Base-by-base conservation (phyloP, 1,140 invertebrate species). In the Drosophila yakuba region DNA sequence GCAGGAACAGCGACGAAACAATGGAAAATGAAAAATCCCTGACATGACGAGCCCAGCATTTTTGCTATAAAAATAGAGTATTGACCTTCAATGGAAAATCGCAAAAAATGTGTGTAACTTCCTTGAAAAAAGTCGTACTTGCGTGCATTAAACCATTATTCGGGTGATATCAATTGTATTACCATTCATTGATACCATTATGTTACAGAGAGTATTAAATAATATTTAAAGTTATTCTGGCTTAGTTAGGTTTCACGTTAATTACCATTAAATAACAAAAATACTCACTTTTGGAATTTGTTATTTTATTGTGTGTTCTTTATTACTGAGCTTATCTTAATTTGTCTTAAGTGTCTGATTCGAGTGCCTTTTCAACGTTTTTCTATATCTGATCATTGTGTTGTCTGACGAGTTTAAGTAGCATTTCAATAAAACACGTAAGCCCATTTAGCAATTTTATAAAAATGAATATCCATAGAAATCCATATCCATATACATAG, bases 71-170 rank as follows among this genome's bases (percentile, higher is more conserved):
- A 73, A 78, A 67, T 74, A 43, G 43, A 36, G 41, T 47, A 50
- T 41, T 82, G 79, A 82, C 68, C 79, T 74, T 69, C 48, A 20
- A 20, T 20, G 43, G 3, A 20, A 8, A 45, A 8, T 8, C 0
- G 10, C 7, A 7, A 10, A 11, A 20, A 23, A 11, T 8, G 17
- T 17, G 8, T 10, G 32, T 32, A 10, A 39, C 11, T 39, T 8
- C 41, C 41, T 43, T 43, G 0, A n/a, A 8, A 45, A 44, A 12
- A 20, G 3, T 12, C 4, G 8, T 1, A 3, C 0, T 44, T 44
- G 3, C 43, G 17, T 20, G 20, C 17, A 44, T 17, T 12, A 38
- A 12, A 38, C 11, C 0, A 11, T 38, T 38, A 38, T 38, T 14
- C 12, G 36, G 36, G 4, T 38, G 36, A 38, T 38, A 4, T 38